Percentiles rank a stretch among this genome's conserved stretches.
Evolutionary conservation across 2,797 vertebrate species (phyloP).

Genomic region (Chaetophractus vellerosus): DNA sequence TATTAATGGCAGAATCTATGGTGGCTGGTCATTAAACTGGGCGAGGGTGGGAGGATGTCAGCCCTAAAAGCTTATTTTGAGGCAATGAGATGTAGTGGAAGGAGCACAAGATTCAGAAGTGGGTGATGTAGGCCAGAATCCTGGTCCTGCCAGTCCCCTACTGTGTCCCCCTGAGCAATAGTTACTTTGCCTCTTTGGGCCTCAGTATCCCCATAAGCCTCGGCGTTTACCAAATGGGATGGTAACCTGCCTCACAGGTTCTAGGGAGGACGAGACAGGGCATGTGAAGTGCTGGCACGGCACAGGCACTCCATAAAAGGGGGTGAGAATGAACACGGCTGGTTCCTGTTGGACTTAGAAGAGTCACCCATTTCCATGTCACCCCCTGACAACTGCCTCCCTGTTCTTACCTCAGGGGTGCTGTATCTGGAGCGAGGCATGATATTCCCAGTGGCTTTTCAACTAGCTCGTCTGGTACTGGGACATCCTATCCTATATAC

Average conservation of each 20-base stretch:
- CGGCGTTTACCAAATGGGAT: neutral
- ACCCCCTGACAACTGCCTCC: neutral
- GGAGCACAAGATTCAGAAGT: neutral
- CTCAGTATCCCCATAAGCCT: too few relatives aligned
- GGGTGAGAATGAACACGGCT: neutral
- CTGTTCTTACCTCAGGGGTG: neutral
- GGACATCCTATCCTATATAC: neutral
- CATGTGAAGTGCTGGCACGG: neutral
- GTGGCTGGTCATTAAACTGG: neutral
- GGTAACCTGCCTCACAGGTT: neutral
- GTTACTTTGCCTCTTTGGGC: neutral
- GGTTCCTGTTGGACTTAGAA: neutral
- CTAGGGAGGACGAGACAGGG: neutral
- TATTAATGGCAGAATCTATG: neutral
- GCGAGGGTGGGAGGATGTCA: neutral
- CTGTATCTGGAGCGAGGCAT: accelerated
- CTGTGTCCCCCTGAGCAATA: neutral
- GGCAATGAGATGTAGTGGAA: neutral
- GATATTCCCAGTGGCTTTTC: neutral
- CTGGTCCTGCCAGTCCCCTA: neutral
- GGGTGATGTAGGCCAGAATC: neutral
- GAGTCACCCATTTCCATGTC: neutral
- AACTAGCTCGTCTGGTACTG: neutral
- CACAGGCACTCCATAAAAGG: neutral
- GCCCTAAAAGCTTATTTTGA: neutral